Percentiles rank a stretch among this genome's conserved stretches.
Evolutionary conservation across 2,888 invertebrate species (phyloP).

Genomic region (Drosophila algonquin): DNA sequence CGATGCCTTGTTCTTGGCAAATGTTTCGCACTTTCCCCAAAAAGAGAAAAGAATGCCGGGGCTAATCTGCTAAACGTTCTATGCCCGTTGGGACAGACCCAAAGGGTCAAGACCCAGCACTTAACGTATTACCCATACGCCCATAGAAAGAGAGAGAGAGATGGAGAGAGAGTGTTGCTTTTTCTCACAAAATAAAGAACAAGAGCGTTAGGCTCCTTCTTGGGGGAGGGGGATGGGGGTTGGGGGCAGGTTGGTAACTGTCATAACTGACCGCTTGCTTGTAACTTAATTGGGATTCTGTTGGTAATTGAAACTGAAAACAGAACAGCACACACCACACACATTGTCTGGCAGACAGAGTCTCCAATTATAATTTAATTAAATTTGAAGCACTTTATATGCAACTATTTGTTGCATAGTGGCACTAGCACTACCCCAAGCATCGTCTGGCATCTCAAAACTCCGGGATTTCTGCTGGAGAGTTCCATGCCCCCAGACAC

Average conservation of each 20-base stretch:
- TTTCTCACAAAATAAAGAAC: conserved; percentile 4
- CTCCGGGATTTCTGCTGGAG: conserved; percentile 6
- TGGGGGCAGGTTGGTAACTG: conserved; percentile 1
- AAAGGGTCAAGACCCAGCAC: conserved; percentile 39
- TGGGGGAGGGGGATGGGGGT: too few relatives aligned
- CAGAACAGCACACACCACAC: conserved; percentile 1
- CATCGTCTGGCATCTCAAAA: conserved; percentile 37
- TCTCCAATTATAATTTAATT: conserved; percentile 76
- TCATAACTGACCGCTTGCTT: conserved; percentile 40
- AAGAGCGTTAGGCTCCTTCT: neutral
- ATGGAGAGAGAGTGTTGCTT: conserved; percentile 11
- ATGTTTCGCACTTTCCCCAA: conserved; percentile 68
- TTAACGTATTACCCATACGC: conserved; percentile 68
- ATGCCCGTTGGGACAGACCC: conserved; percentile 25
- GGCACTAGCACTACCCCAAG: conserved; percentile 3
- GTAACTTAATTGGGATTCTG: conserved; percentile 57
- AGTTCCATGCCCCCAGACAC: conserved; percentile 41
- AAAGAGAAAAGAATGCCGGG: conserved; percentile 30
- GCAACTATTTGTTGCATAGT: conserved; percentile 44
- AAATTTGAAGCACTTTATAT: conserved; percentile 61
- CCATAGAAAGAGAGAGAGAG: neutral
- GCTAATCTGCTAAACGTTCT: conserved; percentile 71
- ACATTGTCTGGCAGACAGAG: conserved; percentile 42
- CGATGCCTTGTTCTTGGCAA: conserved; percentile 33
- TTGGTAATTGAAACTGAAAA: conserved; percentile 50